Percentiles rank a stretch among this genome's conserved stretches.
Evolutionary conservation across 2,888 invertebrate species (phyloP).

Genomic region (Hipparchia semele): DNA sequence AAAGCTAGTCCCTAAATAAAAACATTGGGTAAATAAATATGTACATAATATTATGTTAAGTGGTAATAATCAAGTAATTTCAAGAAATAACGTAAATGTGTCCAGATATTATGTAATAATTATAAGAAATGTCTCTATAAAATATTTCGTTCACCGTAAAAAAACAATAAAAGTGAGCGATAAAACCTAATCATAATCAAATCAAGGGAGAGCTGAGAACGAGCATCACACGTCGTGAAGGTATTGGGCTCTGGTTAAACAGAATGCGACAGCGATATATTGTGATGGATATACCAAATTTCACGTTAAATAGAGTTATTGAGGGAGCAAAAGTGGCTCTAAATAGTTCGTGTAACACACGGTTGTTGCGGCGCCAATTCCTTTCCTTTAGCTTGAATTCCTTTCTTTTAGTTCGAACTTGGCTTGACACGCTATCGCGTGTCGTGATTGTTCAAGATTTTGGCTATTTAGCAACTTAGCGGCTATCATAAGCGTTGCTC

Average conservation of each 20-base stretch:
- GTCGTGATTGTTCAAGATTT: too few species aligned
- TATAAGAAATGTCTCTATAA: conserved; percentile 8
- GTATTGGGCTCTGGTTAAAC: conserved; percentile 54
- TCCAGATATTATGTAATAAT: conserved; percentile 2
- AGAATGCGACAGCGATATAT: background rate
- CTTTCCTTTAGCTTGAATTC: too few species aligned
- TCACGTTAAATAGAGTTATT: too few species aligned
- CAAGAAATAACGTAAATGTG: background rate
- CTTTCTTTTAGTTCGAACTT: too few species aligned
- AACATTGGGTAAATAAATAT: background rate
- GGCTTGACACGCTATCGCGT: too few species aligned
- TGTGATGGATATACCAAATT: background rate
- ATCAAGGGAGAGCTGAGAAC: conserved; percentile 54
- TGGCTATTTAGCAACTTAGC: too few species aligned
- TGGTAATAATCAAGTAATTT: conserved; percentile 3
- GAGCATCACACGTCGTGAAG: conserved; percentile 74
- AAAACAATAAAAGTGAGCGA: conserved; percentile 35
- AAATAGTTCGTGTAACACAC: too few species aligned
- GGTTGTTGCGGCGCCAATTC: too few species aligned
- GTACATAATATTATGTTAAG: background rate
- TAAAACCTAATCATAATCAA: conserved; percentile 51
- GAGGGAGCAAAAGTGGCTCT: too few species aligned
- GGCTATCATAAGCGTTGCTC: too few species aligned
- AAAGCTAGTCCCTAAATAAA: background rate
- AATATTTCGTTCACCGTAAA: conserved; percentile 19